These are phyloP conservation scores for Romanogobio albipinnatus DNA, from an alignment of 2,113 vertebrate genomes.

Conservation along the genomic window DNA sequence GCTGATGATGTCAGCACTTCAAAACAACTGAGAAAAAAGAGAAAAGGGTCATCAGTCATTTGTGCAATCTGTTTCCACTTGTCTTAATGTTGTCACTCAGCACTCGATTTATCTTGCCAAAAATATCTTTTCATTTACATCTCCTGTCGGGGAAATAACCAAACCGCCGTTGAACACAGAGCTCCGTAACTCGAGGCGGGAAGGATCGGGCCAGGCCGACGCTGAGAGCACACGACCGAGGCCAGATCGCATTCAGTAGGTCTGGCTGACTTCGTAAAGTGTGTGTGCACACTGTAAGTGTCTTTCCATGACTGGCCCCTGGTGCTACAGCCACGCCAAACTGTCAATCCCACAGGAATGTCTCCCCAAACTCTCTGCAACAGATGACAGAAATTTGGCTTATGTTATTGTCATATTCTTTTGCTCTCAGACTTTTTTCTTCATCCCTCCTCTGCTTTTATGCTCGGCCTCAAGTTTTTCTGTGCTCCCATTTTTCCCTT, in stretches of 20 bases:
- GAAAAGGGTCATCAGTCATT: constrained; percentile 36
- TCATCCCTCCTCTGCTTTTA: constrained; percentile 47
- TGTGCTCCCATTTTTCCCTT: neutral
- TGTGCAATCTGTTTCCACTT: constrained; percentile 37
- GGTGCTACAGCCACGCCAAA: constrained; percentile 59
- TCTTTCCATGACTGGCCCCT: constrained; percentile 53
- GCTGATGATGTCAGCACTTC: constrained; percentile 19
- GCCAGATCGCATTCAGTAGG: constrained; percentile 48
- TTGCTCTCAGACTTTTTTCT: constrained; percentile 47
- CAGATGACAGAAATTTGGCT: constrained; percentile 63
- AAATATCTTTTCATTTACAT: constrained; percentile 41
- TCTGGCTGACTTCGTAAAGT: constrained; percentile 58
- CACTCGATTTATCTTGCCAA: constrained; percentile 36
- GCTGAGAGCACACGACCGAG: constrained; percentile 11
- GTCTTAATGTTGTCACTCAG: constrained; percentile 49
- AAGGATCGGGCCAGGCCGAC: constrained; percentile 28
- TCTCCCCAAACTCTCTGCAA: constrained; percentile 62
- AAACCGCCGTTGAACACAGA: neutral
- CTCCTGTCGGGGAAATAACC: constrained; percentile 23
- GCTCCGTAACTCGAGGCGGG: constrained; percentile 31
- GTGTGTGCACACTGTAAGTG: constrained; percentile 56
- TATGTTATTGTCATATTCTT: constrained; percentile 45
- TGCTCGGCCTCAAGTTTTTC: constrained; percentile 32
- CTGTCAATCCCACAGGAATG: constrained; percentile 61
- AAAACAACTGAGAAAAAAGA: neutral